phyloP scores from a whole-genome alignment of 2,797 vertebrate genomes.

The Parambassis ranga region DNA sequence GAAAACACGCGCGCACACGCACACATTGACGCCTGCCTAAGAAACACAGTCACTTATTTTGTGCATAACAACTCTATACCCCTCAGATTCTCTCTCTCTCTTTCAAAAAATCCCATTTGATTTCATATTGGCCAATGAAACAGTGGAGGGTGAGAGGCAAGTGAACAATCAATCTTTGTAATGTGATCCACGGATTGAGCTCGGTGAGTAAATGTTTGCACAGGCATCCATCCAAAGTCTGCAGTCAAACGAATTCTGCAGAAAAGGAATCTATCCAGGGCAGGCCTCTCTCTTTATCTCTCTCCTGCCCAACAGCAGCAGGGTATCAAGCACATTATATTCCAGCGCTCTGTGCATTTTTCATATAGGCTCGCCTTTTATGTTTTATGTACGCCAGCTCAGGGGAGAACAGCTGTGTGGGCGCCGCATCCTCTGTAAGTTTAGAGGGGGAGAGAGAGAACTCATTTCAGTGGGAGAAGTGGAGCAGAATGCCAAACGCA shows the following conservation, averaged over 20 bases:
- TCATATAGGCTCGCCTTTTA: slow-evolving; percentile 83
- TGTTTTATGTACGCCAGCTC: slow-evolving; percentile 83
- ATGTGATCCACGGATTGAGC: slow-evolving; percentile 79
- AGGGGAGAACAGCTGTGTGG: slow-evolving; percentile 83
- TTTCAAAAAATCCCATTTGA: slow-evolving; percentile 77
- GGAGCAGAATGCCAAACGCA: slow-evolving; percentile 76
- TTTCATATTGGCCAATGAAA: slow-evolving; percentile 80
- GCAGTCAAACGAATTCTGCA: slow-evolving; percentile 77
- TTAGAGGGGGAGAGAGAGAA: slow-evolving; percentile 71
- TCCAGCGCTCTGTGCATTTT: slow-evolving; percentile 83
- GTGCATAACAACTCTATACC: slow-evolving; percentile 69
- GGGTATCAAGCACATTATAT: slow-evolving; percentile 82
- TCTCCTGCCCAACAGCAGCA: slow-evolving; percentile 75
- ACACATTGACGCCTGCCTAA: slow-evolving; percentile 32
- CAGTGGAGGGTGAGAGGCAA: slow-evolving; percentile 76
- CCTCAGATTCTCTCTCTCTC: slow-evolving; percentile 66
- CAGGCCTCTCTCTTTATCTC: slow-evolving; percentile 74
- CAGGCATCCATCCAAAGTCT: slow-evolving; percentile 79
- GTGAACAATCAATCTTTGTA: slow-evolving; percentile 84
- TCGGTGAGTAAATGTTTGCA: slow-evolving; percentile 82
- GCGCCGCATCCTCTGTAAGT: slow-evolving; percentile 74
- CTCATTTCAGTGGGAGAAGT: slow-evolving; percentile 79
- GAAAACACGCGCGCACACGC: slow-evolving; percentile 36
- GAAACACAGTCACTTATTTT: slow-evolving; percentile 62
- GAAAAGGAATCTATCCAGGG: slow-evolving; percentile 79